phyloP scores from a whole-genome alignment of 2,888 invertebrate genomes.

The Leptopilina syphax region DNA sequence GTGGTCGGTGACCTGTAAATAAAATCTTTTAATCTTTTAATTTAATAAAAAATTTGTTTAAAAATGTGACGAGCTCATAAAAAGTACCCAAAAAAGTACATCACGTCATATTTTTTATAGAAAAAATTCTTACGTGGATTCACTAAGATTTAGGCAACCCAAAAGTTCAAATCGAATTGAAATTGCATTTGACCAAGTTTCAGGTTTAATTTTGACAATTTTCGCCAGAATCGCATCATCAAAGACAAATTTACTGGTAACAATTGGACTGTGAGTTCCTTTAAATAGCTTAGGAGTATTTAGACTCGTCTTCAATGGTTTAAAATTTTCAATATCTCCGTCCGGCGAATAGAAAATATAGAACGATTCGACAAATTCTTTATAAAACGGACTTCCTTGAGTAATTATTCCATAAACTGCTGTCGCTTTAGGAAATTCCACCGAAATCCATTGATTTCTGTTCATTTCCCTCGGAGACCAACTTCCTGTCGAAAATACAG shows the following conservation, averaged over 20 bases:
- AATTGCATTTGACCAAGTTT: slow-evolving; percentile 85
- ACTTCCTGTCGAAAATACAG: not conserved
- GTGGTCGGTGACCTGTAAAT: not conserved
- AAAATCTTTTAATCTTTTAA: not conserved
- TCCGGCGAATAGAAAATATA: slow-evolving; percentile 84
- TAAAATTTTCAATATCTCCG: slow-evolving; percentile 78
- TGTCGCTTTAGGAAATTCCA: slow-evolving; percentile 81
- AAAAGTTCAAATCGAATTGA: slow-evolving; percentile 85
- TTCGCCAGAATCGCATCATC: slow-evolving; percentile 85
- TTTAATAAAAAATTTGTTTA: too few relatives aligned
- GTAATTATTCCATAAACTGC: slow-evolving; percentile 86
- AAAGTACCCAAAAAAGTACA: too few relatives aligned
- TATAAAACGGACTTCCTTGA: slow-evolving; percentile 83
- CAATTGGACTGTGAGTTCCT: slow-evolving; percentile 60
- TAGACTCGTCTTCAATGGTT: slow-evolving; percentile 83
- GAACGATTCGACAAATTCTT: slow-evolving; percentile 87
- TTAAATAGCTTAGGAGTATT: not conserved
- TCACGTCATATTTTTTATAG: too few relatives aligned
- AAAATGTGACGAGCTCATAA: too few relatives aligned
- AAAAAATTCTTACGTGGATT: not conserved
- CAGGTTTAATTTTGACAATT: slow-evolving; percentile 84
- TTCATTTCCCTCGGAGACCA: slow-evolving; percentile 16
- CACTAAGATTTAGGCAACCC: slow-evolving; percentile 79
- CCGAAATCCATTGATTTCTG: slow-evolving; percentile 51
- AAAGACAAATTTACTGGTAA: slow-evolving; percentile 82